Evolutionary conservation across 2,113 vertebrate genomes (phyloP).

Genomic region (Calypte anna): DNA sequence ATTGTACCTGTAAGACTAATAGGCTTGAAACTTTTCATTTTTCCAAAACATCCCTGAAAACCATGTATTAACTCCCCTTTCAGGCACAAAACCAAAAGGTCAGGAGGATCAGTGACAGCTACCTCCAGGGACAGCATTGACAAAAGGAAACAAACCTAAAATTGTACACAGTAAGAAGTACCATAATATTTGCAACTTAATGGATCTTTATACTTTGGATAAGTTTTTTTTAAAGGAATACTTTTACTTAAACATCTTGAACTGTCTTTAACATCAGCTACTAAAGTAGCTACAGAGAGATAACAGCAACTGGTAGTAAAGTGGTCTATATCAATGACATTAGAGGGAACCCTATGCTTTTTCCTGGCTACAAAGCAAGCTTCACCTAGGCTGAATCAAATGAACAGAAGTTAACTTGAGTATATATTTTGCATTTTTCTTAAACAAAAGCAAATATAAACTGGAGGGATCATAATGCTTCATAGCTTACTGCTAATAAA

Average conservation of each 20-base stretch:
- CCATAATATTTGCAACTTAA: neutral
- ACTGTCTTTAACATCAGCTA: neutral
- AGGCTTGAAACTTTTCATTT: neutral
- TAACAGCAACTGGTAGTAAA: neutral
- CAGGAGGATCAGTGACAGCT: neutral
- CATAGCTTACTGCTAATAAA: constrained; percentile 16
- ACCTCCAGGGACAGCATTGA: neutral
- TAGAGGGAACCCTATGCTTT: neutral
- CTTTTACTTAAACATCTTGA: neutral
- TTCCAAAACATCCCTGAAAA: neutral
- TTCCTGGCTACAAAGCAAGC: neutral
- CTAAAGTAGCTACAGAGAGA: neutral
- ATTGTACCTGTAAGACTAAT: neutral
- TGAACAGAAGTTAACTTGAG: neutral
- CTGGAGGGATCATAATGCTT: neutral
- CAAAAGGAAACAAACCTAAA: neutral
- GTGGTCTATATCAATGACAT: neutral
- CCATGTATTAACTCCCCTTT: neutral
- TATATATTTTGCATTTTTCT: neutral
- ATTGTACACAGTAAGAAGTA: neutral
- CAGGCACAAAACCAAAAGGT: neutral
- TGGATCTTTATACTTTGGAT: neutral
- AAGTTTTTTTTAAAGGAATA: neutral
- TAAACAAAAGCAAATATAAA: constrained; percentile 28
- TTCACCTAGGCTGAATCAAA: neutral